Conservation (phyloP, 30 jellyfish, hydroid and myxozoan species). For the Turritopsis rubra region DNA sequence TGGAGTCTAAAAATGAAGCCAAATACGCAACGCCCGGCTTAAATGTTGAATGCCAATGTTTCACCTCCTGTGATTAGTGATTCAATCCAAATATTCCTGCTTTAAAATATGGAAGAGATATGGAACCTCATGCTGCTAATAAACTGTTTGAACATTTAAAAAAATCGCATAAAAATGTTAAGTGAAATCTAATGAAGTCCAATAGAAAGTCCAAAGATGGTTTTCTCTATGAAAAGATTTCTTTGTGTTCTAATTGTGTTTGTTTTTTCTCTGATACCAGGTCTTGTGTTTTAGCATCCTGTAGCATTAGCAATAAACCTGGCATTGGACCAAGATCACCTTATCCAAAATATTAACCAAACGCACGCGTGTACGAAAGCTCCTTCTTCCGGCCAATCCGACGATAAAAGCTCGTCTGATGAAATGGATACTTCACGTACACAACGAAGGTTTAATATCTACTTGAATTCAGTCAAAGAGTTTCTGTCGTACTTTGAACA, state of each 20-base stretch:
- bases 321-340: slow-evolving; percentile 60
- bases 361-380: slow-evolving; percentile 75
- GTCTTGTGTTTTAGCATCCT: slow-evolving; percentile 48
- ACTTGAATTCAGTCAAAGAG: slow-evolving; percentile 72
- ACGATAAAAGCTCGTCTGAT: slow-evolving; percentile 53
- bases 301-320: slow-evolving; percentile 77
- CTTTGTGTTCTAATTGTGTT: too few relatives aligned
- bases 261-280: not conserved
- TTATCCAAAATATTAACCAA: slow-evolving; percentile 61
- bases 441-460: slow-evolving; percentile 49
- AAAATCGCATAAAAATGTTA: not conserved
- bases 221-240: too few relatives aligned
- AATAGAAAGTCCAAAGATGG: too few relatives aligned
- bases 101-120: slow-evolving; percentile 3
- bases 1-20: too few relatives aligned
- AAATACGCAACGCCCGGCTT: too few relatives aligned
- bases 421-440: slow-evolving; percentile 95
- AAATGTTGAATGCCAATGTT: too few relatives aligned
- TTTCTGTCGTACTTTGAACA: slow-evolving; percentile 50
- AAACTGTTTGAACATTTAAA: not conserved
- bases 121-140: not conserved
- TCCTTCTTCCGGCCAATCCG: slow-evolving; percentile 28
- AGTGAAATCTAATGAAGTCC: too few relatives aligned
- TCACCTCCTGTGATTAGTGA: too few relatives aligned
- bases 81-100: slow-evolving; percentile 10